Percentiles rank a stretch among this genome's conserved stretches.
Conservation (phyloP, 2,888 invertebrate genomes). For the Andrena camellia region DNA sequence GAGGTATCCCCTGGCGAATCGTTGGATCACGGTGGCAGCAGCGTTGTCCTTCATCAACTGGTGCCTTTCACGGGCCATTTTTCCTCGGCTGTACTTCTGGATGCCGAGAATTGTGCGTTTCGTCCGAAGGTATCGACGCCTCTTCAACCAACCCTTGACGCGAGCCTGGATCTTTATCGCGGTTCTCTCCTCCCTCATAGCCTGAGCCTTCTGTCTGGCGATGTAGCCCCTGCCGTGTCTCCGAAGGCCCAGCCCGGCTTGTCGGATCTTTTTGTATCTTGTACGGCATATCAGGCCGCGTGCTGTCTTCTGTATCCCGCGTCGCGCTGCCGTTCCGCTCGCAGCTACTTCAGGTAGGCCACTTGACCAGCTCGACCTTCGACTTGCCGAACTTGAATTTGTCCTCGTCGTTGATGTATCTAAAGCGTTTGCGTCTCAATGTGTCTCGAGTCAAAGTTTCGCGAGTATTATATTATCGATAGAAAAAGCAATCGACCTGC, state of each 20-base stretch:
- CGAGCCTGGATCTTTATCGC: constrained; percentile 93
- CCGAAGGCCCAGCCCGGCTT: constrained; percentile 91
- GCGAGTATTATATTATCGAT: no score
- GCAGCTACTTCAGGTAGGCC: constrained; percentile 97
- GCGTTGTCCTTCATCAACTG: constrained; percentile 87
- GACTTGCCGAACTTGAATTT: constrained; percentile 99
- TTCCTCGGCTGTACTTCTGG: constrained; percentile 91
- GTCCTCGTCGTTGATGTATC: constrained; percentile 93
- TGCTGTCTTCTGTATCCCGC: constrained; percentile 97
- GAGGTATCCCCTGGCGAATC: constrained; percentile 92
- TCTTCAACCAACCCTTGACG: constrained; percentile 93
- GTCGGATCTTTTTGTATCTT: constrained; percentile 89
- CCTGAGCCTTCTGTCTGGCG: constrained; percentile 92
- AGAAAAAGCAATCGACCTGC: constrained; percentile 84
- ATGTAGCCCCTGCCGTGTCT: constrained; percentile 92
- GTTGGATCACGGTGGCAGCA: constrained; percentile 93
- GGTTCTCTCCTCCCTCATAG: constrained; percentile 90
- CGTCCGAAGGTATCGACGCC: constrained; percentile 89
- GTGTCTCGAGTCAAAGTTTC: neutral
- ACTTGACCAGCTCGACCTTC: constrained; percentile 99
- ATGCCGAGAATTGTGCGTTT: constrained; percentile 88
- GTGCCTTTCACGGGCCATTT: constrained; percentile 89
- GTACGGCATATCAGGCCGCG: constrained; percentile 93
- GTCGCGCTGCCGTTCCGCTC: constrained; percentile 92
- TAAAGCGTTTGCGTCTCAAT: constrained; percentile 66